Evolutionary conservation across 2,797 vertebrate species (phyloP).

Genomic region (Sibirionetta formosa): DNA sequence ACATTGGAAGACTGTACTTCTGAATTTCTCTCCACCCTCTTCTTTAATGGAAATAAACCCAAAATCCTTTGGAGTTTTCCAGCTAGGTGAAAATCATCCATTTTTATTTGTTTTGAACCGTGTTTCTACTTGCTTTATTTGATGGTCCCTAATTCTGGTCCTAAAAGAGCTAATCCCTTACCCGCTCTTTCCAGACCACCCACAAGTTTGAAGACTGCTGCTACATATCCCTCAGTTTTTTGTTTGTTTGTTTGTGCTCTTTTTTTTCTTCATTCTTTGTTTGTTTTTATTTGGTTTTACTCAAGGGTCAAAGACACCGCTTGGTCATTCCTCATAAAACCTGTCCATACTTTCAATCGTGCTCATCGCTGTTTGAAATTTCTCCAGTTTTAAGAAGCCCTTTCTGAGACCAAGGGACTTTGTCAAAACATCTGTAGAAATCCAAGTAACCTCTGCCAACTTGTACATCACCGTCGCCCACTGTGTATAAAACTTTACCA

Average conservation of each 20-base stretch:
- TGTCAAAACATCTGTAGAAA: background rate
- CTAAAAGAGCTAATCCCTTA: background rate
- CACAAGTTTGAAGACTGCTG: background rate
- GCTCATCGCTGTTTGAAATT: background rate
- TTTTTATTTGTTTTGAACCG: background rate
- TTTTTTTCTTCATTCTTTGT: no score
- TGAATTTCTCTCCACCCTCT: background rate
- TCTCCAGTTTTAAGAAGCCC: background rate
- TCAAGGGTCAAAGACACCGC: background rate
- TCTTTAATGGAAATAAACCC: background rate
- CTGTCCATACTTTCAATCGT: background rate
- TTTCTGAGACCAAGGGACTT: background rate
- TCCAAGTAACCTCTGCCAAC: background rate
- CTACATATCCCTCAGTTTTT: no score
- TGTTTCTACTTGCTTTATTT: background rate
- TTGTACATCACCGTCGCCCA: background rate
- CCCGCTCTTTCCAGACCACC: background rate
- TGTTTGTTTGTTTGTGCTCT: no score
- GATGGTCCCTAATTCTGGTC: background rate
- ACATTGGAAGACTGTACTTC: background rate
- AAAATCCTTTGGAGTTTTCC: background rate
- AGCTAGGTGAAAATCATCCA: background rate
- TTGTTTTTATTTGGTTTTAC: fast-evolving
- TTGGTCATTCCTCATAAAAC: background rate
- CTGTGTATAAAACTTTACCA: background rate